A percentile compares a stretch with the other conserved stretches of the same genome.
These are phyloP conservation scores for Proteles cristata DNA, from an alignment of 2,113 vertebrate genomes.

Conservation along the genomic window DNA sequence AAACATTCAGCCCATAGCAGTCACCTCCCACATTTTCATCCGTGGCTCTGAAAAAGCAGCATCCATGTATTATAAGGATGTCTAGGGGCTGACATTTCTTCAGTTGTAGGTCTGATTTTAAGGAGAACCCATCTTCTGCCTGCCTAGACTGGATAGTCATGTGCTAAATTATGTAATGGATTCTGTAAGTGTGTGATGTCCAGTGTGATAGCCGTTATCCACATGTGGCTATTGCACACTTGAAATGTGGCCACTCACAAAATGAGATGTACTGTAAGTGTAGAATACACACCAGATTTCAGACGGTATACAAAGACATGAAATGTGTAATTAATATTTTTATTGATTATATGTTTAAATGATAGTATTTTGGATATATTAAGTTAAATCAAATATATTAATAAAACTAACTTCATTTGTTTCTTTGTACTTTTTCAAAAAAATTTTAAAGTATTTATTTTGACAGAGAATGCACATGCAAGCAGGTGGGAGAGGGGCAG, in stretches of 20 bases:
- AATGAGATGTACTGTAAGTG: not conserved
- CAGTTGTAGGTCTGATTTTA: not conserved
- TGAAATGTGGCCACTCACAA: not conserved
- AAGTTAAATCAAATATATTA: not conserved
- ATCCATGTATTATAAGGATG: not conserved
- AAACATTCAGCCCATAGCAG: not conserved
- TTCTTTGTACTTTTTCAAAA: not conserved
- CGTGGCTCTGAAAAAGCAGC: not conserved
- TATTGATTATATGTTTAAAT: constrained; percentile 24
- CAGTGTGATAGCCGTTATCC: not conserved
- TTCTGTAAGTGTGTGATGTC: not conserved
- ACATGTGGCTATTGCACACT: not conserved
- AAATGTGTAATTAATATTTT: not conserved
- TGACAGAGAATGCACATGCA: too few species aligned
- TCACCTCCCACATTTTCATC: not conserved
- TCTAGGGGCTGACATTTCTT: not conserved
- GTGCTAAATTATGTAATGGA: not conserved
- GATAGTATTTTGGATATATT: not conserved
- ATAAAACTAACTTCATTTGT: not conserved
- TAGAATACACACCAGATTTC: not conserved
- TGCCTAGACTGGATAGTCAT: not conserved
- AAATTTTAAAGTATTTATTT: too few species aligned
- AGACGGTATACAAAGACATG: not conserved
- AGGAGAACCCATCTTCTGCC: not conserved
- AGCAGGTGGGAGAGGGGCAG: too few species aligned